Conservation (phyloP, 2,113 vertebrate genomes). For the Pteronura brasiliensis region DNA sequence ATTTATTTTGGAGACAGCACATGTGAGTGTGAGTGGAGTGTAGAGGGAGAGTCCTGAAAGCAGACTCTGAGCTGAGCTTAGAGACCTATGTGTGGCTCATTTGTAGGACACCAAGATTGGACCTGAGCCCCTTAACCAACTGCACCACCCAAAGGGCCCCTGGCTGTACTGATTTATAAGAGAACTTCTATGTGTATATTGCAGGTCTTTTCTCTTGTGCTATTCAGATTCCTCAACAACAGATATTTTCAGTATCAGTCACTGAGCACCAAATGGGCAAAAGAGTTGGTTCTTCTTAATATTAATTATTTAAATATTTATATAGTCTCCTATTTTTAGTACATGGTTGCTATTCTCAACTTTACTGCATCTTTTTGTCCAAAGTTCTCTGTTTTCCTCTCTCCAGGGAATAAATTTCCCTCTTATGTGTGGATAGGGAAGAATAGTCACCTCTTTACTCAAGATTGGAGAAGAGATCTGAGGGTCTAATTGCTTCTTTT, state of each 20-base stretch:
- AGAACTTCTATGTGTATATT: neutral
- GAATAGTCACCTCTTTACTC: neutral
- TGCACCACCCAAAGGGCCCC: neutral
- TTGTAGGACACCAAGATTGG: neutral
- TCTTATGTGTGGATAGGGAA: neutral
- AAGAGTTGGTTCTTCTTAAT: neutral
- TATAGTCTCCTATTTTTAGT: neutral
- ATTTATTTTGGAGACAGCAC: neutral
- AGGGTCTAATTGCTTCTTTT: neutral
- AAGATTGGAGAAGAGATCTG: neutral
- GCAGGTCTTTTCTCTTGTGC: neutral
- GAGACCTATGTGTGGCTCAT: neutral
- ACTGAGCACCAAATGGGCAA: neutral
- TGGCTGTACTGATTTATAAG: neutral
- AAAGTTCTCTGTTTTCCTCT: neutral
- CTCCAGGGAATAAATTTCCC: neutral
- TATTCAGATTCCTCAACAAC: neutral
- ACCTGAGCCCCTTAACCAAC: neutral
- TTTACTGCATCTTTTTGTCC: neutral
- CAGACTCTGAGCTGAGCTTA: neutral
- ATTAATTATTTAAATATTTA: neutral
- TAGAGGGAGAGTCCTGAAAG: neutral
- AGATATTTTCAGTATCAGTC: neutral
- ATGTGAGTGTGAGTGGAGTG: neutral
- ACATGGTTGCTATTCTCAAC: neutral